A percentile compares a stretch with the other conserved stretches of the same genome.
phyloP scores from a whole-genome alignment of 2,113 vertebrate genomes.

The Apistogramma diplotaenia region DNA sequence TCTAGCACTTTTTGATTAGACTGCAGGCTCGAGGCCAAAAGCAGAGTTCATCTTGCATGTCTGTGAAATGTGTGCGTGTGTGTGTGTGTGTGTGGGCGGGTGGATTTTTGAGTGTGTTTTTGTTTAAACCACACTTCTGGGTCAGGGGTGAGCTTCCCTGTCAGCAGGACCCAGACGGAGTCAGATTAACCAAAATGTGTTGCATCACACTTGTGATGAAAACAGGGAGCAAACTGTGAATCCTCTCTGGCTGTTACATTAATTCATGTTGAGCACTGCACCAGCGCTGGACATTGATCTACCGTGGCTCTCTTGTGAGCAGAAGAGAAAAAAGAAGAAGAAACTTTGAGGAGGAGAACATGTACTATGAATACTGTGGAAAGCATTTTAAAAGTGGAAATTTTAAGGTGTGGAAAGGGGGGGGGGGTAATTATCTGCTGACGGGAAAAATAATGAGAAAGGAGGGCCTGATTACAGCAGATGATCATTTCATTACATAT shows the following conservation, averaged over 20 bases:
- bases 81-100: not conserved
- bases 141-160: slow-evolving; percentile 49
- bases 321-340: not conserved
- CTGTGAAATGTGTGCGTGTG: not conserved
- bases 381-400: not conserved
- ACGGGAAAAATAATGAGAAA: not conserved
- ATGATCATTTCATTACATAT: not conserved
- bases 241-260: not conserved
- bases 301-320: not conserved
- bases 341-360: not conserved
- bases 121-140: slow-evolving; percentile 39
- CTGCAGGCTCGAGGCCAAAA: not conserved
- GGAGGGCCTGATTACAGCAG: not conserved
- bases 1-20: slow-evolving; percentile 42
- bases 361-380: not conserved
- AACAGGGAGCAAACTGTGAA: not conserved
- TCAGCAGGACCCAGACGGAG: slow-evolving; percentile 40
- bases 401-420: not conserved
- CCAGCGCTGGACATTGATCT: not conserved
- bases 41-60: not conserved
- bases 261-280: not conserved
- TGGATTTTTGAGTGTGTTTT: slow-evolving; percentile 22
- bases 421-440: not conserved
- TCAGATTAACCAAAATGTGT: slow-evolving; percentile 55
- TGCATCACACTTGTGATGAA: slow-evolving; percentile 48